Conservation (phyloP, 2,888 invertebrate genomes). For the Chirona hameri region DNA sequence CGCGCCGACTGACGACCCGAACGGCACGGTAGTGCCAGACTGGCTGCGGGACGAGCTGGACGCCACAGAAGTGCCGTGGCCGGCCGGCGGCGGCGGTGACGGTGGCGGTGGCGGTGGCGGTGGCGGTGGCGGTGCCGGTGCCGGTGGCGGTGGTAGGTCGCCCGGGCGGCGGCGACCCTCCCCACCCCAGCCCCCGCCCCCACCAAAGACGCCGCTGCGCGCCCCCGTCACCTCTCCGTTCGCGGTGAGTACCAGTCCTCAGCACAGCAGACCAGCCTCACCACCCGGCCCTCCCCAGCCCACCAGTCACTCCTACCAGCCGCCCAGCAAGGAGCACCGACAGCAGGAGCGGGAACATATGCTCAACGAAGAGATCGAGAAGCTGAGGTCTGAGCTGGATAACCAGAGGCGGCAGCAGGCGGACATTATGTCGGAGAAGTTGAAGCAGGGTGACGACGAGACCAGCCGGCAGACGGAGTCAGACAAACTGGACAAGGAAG, state of each 20-base stretch:
- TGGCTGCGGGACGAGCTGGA: constrained; percentile 49
- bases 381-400: constrained; percentile 34
- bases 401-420: constrained; percentile 35
- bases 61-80: constrained; percentile 42
- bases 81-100: neutral
- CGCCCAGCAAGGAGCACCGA: neutral
- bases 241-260: neutral
- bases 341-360: constrained; percentile 36
- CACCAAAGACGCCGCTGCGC: neutral
- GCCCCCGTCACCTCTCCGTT: constrained; percentile 11
- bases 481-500: neutral
- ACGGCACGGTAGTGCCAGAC: constrained; percentile 43
- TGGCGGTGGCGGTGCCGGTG: too few species aligned
- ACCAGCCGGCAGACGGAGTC: neutral
- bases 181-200: neutral
- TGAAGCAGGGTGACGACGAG: neutral
- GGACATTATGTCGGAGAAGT: constrained; percentile 33
- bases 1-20: constrained; percentile 26
- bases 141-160: neutral
- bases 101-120: neutral
- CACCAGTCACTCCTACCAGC: neutral
- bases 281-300: neutral
- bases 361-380: constrained; percentile 38
- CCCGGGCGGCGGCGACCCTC: neutral
- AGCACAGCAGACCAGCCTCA: neutral